Percentiles rank a stretch among this genome's conserved stretches.
phyloP scores from a whole-genome alignment of 2,888 invertebrate genomes.

The Patella ulyssiponensis region DNA sequence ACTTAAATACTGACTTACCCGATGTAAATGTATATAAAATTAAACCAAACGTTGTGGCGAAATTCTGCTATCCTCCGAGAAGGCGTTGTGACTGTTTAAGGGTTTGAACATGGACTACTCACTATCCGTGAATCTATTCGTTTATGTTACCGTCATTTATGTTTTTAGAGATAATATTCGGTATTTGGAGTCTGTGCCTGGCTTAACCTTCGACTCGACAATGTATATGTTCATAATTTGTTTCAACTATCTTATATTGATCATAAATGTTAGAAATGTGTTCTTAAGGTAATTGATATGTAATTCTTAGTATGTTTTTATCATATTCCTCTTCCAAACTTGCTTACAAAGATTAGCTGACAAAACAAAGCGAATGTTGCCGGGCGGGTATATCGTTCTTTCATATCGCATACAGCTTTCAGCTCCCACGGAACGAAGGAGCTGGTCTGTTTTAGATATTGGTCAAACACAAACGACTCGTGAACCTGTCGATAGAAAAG shows the following conservation, averaged over 20 bases:
- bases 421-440: conserved; percentile 8
- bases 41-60: no score
- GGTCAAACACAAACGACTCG: conserved; percentile 4
- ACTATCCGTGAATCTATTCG: background rate
- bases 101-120: conserved; percentile 9
- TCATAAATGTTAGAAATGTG: conserved; percentile 30
- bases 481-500: background rate
- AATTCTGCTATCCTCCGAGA: no score
- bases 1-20: no score
- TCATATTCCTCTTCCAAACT: background rate
- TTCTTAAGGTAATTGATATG: conserved; percentile 25
- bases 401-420: background rate
- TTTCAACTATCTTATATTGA: conserved; percentile 25
- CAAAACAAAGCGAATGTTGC: no score
- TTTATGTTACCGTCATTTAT: conserved; percentile 18
- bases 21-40: no score
- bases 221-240: conserved; percentile 20
- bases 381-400: no score
- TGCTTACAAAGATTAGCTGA: conserved; percentile 6
- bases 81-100: background rate
- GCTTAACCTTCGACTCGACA: background rate
- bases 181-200: conserved; percentile 12
- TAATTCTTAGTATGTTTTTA: conserved; percentile 24
- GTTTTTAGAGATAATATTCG: conserved; percentile 26
- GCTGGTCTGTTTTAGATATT: conserved; percentile 6